These are phyloP conservation scores for Nestor notabilis DNA, from an alignment of 2,113 vertebrate species.

Conservation along the genomic window DNA sequence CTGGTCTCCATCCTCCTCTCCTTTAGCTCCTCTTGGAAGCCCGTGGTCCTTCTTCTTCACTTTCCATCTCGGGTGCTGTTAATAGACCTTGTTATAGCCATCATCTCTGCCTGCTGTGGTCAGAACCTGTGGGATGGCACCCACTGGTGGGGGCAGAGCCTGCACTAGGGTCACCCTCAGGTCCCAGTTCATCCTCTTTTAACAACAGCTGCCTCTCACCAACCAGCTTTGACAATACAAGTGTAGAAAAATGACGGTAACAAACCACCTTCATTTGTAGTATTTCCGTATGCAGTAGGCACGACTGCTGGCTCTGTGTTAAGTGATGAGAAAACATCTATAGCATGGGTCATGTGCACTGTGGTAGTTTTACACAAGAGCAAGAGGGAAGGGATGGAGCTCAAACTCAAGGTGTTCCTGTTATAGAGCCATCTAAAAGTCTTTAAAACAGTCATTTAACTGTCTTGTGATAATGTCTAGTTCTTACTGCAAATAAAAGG, in stretches of 20 bases:
- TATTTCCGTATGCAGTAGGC: background rate
- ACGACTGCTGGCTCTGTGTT: background rate
- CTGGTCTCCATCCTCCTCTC: background rate
- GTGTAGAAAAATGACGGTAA: background rate
- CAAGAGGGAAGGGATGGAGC: background rate
- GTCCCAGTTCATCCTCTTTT: background rate
- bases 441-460: background rate
- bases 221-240: background rate
- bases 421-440: background rate
- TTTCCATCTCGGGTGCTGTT: background rate
- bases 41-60: background rate
- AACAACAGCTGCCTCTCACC: background rate
- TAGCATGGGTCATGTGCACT: accelerated
- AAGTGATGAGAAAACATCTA: accelerated
- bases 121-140: background rate
- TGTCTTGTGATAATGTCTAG: background rate
- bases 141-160: accelerated
- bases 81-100: background rate
- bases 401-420: background rate
- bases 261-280: background rate
- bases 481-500: background rate
- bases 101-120: background rate
- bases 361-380: background rate
- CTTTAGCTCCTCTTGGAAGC: background rate
- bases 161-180: accelerated